These are phyloP conservation scores for Bradynema listronoti DNA, from an alignment of 1,140 invertebrate species.

Conservation along the genomic window DNA sequence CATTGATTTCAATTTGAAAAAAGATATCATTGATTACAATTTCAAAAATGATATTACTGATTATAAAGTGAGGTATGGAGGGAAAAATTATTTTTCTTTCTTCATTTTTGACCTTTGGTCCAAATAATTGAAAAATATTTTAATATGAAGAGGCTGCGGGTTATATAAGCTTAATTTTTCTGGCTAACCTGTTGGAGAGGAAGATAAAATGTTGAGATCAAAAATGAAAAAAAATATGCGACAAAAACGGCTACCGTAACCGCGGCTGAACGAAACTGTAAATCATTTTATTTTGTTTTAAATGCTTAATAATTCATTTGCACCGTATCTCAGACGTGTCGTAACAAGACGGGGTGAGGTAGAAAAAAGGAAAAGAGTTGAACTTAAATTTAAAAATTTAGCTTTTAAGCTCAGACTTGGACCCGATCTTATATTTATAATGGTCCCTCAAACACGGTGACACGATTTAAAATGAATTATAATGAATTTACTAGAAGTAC, in stretches of 20 bases:
- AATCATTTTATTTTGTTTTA: conserved; percentile 4
- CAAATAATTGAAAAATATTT: neutral
- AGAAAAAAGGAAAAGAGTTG: neutral
- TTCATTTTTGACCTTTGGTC: neutral
- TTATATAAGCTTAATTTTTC: neutral
- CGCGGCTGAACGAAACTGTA: conserved; percentile 44
- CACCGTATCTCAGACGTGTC: neutral
- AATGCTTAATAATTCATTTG: neutral
- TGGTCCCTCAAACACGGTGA: neutral
- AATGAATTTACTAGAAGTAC: neutral
- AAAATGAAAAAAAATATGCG: conserved; percentile 50
- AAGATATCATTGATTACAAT: too few species aligned
- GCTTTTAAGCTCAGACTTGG: neutral
- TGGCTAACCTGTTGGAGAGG: conserved; percentile 51
- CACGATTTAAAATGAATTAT: neutral
- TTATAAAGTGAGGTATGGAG: neutral
- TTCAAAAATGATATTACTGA: too few species aligned
- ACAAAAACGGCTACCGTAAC: conserved; percentile 53
- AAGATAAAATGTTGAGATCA: conserved; percentile 50
- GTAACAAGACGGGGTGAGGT: neutral
- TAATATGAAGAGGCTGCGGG: neutral
- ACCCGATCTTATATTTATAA: neutral
- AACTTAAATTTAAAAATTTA: neutral
- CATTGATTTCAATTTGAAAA: too few species aligned
- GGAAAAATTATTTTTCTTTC: neutral